Base-by-base conservation (phyloP, 2,113 vertebrate species). In the Telmatochromis brachygnathus region DNA sequence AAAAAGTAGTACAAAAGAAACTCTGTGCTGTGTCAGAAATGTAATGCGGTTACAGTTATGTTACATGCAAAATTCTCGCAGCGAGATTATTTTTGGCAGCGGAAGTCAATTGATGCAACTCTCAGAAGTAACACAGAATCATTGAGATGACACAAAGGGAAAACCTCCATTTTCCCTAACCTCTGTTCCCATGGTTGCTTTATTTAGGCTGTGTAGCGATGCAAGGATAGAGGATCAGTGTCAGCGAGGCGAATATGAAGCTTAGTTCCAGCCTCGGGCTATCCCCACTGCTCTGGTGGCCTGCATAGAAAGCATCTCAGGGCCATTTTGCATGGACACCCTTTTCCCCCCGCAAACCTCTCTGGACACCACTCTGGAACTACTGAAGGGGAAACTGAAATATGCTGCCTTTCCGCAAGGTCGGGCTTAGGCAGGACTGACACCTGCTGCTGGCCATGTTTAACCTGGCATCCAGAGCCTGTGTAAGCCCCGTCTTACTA, bases 181-280 rank as follows among this genome's bases (percentile, higher is more conserved):
- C 81, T 88, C 82, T 83, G 53, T 79, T 82, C 70, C 54, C 82
- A 9, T 1, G 23, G 77, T 23, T 89, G 81, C 94, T 94, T 94
- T 94, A 92, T 94, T 94, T 91, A 90, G 91, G 82, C 80, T 88
- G 83, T 82, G 90, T 87, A 81, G 92, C 55, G 79, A 91, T 60
- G 85, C 86, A 81, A 79, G 83, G 81, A 91, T 81, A 92, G 77
- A 54, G 75, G 93, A 93, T 95, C 94, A 93, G 91, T 92, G 92
- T 94, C 91, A 92, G 90, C 3, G 77, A 87, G 85, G 88, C 87
- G 17, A 70, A 81, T 87, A 68, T 33, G 88, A 82, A 89, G 93
- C 93, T 95, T 91, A 90, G 91, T 93, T 91, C 89, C 91, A 91
- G 94, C 94, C 93, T 81, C 35, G 55, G 92, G 95, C 93, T 84